phyloP scores from a whole-genome alignment of 2,888 invertebrate species.

The Watsonalla cultraria region DNA sequence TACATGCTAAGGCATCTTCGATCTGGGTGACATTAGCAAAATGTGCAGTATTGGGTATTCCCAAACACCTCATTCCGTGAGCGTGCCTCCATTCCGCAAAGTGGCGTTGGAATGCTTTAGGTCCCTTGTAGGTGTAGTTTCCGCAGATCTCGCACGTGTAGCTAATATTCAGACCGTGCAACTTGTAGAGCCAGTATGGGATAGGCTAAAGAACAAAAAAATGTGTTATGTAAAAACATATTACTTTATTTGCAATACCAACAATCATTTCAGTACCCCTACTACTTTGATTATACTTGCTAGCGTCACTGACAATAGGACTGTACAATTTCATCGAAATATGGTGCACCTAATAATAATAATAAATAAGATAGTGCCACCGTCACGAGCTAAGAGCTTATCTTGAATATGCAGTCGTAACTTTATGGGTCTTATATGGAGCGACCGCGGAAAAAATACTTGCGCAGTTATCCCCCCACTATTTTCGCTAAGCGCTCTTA shows the following conservation, averaged over 20 bases:
- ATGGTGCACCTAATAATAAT: too few relatives aligned
- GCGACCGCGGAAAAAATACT: too few relatives aligned
- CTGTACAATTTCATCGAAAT: too few relatives aligned
- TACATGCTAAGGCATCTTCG: conserved; percentile 96
- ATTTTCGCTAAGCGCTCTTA: too few relatives aligned
- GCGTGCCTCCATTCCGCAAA: conserved; percentile 96
- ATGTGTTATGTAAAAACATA: neutral
- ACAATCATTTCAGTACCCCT: neutral
- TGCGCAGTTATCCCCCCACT: too few relatives aligned
- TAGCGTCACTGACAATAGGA: too few relatives aligned
- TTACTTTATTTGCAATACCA: neutral
- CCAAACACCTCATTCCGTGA: conserved; percentile 98
- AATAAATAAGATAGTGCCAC: too few relatives aligned
- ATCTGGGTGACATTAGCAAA: conserved; percentile 99
- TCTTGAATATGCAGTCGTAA: too few relatives aligned
- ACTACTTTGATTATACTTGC: too few relatives aligned
- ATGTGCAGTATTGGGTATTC: conserved; percentile 99
- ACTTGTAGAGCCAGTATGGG: conserved; percentile 99
- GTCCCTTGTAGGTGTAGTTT: conserved; percentile 98
- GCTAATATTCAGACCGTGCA: conserved; percentile 98
- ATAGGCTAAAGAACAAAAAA: conserved; percentile 54
- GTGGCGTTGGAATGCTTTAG: conserved; percentile 99
- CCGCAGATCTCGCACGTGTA: conserved; percentile 99
- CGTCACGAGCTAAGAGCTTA: too few relatives aligned
- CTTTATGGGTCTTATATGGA: too few relatives aligned